Conservation (phyloP, 2,797 vertebrate genomes). For the Phylloscopus collybita region DNA sequence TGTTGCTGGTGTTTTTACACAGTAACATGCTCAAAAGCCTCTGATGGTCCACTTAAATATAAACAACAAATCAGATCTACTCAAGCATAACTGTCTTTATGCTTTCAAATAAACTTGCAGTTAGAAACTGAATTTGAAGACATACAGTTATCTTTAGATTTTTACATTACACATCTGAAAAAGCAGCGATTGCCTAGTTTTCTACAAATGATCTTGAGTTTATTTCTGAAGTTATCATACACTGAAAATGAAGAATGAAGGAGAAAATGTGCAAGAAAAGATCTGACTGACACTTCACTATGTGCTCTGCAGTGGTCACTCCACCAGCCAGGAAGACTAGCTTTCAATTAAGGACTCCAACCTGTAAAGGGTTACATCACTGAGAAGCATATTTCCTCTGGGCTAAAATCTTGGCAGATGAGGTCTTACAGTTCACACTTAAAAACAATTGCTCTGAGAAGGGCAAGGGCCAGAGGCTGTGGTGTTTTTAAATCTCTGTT, state of each 20-base stretch:
- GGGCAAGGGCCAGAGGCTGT: not conserved
- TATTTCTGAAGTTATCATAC: not conserved
- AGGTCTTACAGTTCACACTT: not conserved
- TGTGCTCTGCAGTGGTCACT: not conserved
- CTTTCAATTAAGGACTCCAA: not conserved
- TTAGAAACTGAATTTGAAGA: not conserved
- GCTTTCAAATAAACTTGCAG: not conserved
- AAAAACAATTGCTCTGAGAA: not conserved
- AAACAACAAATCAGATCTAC: not conserved
- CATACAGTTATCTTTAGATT: not conserved
- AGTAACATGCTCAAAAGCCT: not conserved
- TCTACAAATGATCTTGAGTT: not conserved
- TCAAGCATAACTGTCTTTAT: not conserved
- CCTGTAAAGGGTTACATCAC: slow-evolving; percentile 1
- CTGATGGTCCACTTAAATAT: not conserved
- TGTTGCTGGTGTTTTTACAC: not conserved
- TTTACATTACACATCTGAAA: not conserved
- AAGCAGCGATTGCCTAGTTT: not conserved
- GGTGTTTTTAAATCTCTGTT: not conserved
- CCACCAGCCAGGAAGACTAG: not conserved
- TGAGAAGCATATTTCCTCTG: slow-evolving; percentile 4
- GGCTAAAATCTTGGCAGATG: not conserved
- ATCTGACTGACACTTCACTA: not conserved
- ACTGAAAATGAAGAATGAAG: not conserved
- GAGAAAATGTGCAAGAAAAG: not conserved